A percentile compares a stretch with the other conserved stretches of the same genome.
These are phyloP conservation scores for Romanogobio albipinnatus DNA, from an alignment of 2,113 vertebrate species.

Conservation along the genomic window DNA sequence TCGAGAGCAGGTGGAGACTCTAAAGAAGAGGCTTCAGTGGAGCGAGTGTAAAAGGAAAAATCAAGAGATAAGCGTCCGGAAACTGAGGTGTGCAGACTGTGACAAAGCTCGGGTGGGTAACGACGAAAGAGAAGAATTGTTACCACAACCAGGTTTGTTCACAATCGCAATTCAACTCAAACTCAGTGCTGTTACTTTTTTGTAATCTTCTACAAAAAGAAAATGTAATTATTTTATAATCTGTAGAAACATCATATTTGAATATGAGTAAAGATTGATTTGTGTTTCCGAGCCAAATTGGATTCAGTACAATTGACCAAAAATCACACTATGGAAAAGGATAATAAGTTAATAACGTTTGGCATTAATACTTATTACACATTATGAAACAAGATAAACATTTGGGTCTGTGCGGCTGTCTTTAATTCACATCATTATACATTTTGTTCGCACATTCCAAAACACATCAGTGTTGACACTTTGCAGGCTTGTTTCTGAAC, in stretches of 20 bases:
- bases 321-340: neutral
- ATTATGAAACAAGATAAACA: no score
- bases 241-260: neutral
- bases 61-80: constrained; percentile 48
- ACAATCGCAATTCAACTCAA: neutral
- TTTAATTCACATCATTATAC: neutral
- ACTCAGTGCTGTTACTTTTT: neutral
- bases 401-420: neutral
- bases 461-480: neutral
- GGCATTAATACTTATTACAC: neutral
- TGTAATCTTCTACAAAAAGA: neutral
- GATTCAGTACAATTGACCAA: neutral
- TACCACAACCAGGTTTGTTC: constrained; percentile 33
- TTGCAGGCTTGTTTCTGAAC: neutral
- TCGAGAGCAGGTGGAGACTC: constrained; percentile 73
- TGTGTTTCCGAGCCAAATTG: no score
- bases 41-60: constrained; percentile 66
- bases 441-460: neutral
- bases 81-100: constrained; percentile 64
- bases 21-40: constrained; percentile 72
- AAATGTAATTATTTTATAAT: neutral
- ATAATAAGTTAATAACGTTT: neutral
- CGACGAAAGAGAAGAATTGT: constrained; percentile 23
- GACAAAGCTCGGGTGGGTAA: constrained; percentile 50
- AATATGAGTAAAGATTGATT: no score